Conservation (phyloP, 1,140 invertebrate genomes). For the Drosophila tropicalis region DNA sequence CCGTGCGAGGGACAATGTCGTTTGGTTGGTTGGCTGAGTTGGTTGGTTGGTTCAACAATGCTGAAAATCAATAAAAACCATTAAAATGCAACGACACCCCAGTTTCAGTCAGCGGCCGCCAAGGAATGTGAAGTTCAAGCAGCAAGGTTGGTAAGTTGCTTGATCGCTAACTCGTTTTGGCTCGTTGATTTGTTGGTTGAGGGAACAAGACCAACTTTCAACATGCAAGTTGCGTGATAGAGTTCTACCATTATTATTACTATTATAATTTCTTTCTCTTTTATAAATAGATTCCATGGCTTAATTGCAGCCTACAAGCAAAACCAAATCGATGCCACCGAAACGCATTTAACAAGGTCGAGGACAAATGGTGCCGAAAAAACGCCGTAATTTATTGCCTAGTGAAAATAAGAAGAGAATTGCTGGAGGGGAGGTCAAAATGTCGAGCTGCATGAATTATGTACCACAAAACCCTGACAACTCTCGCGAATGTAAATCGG, state of each 20-base stretch:
- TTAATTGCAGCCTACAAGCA: slow-evolving; percentile 61
- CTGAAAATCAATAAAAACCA: slow-evolving; percentile 76
- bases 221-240: slow-evolving; percentile 62
- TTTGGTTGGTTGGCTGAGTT: not conserved
- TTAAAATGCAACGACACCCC: slow-evolving; percentile 68
- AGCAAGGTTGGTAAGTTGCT: slow-evolving; percentile 50
- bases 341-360: slow-evolving; percentile 66
- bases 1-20: not conserved
- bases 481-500: slow-evolving; percentile 57
- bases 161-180: slow-evolving; percentile 9
- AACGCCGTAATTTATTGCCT: slow-evolving; percentile 64
- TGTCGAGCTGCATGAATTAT: slow-evolving; percentile 56
- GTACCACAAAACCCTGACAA: slow-evolving; percentile 40
- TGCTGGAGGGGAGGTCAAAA: slow-evolving; percentile 12
- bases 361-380: slow-evolving; percentile 50
- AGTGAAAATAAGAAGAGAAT: slow-evolving; percentile 1
- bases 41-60: slow-evolving; percentile 30
- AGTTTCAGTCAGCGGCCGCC: slow-evolving; percentile 42
- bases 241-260: slow-evolving; percentile 34
- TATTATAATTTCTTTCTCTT: slow-evolving; percentile 12
- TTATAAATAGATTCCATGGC: slow-evolving; percentile 68
- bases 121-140: slow-evolving; percentile 76
- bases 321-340: slow-evolving; percentile 65
- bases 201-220: slow-evolving; percentile 1
- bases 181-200: slow-evolving; percentile 32